Evolutionary conservation across 2,888 invertebrate species (phyloP).

Genomic region (Tetragnatha montana): DNA sequence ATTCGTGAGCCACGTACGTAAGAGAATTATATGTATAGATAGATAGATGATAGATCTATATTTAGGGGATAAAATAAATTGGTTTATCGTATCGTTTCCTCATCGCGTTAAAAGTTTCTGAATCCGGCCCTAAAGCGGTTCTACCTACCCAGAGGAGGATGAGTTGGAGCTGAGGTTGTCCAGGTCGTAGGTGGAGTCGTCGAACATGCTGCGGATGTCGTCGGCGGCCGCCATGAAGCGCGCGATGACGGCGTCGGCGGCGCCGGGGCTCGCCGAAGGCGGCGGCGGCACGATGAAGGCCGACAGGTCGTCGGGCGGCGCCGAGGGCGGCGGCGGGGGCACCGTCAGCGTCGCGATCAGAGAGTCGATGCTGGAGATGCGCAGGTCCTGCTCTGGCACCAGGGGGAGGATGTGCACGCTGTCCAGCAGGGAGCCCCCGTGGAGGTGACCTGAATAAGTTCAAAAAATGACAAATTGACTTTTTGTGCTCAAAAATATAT

Average conservation of each 20-base stretch:
- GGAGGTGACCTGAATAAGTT: background rate
- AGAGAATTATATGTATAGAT: no score
- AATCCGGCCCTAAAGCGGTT: no score
- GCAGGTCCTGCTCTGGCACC: background rate
- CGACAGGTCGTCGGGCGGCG: constrained; percentile 81
- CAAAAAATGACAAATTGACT: background rate
- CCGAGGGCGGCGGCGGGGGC: constrained; percentile 82
- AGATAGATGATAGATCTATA: no score
- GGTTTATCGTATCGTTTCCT: no score
- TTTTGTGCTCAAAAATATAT: background rate
- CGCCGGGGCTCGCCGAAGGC: constrained; percentile 69
- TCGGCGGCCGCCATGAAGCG: constrained; percentile 73
- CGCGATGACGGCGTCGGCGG: constrained; percentile 72
- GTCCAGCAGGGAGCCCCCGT: background rate
- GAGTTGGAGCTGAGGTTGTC: constrained; percentile 5
- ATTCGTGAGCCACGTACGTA: no score
- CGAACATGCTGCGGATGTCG: constrained; percentile 72
- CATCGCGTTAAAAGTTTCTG: no score
- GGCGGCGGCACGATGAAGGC: constrained; percentile 87
- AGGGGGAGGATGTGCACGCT: background rate
- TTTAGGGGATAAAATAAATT: no score
- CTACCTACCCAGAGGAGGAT: background rate
- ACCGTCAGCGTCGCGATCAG: constrained; percentile 89
- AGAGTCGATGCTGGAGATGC: constrained; percentile 80
- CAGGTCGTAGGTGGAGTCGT: constrained; percentile 3